Evolutionary conservation across 2,888 invertebrate genomes (phyloP).

Genomic region (Cecidostiba fungosa): DNA sequence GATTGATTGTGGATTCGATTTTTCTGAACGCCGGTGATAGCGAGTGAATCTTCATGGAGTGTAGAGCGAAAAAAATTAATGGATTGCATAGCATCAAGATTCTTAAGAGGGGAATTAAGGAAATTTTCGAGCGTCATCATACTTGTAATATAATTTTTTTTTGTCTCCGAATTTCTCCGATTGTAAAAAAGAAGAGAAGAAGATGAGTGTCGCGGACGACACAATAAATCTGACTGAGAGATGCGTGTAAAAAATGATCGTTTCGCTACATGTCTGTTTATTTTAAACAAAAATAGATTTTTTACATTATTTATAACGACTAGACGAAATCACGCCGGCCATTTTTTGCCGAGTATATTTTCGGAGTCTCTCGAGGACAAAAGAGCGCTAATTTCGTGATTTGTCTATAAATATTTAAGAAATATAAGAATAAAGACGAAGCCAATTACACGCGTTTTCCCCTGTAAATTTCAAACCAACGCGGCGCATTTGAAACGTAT

Average conservation of each 20-base stretch:
- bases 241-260: not conserved
- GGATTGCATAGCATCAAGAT: not conserved
- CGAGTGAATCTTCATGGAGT: not conserved
- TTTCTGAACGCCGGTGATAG: not conserved
- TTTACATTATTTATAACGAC: not conserved
- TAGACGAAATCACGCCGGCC: not conserved
- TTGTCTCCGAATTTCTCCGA: too few species aligned
- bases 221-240: not conserved
- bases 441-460: too few species aligned
- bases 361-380: too few species aligned
- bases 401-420: too few species aligned
- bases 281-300: slow-evolving; percentile 10
- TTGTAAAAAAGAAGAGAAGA: not conserved
- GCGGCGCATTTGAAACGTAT: too few species aligned
- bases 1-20: not conserved
- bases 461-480: too few species aligned
- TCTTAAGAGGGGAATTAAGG: not conserved
- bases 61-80: not conserved
- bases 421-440: too few species aligned
- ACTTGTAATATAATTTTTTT: too few species aligned
- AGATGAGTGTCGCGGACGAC: not conserved
- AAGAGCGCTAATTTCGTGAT: too few species aligned
- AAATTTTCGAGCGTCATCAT: not conserved
- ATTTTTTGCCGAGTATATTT: not conserved
- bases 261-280: slow-evolving; percentile 5